Evolutionary conservation across 2,797 vertebrate genomes (phyloP).

Genomic region (Bovichtus diacanthus): DNA sequence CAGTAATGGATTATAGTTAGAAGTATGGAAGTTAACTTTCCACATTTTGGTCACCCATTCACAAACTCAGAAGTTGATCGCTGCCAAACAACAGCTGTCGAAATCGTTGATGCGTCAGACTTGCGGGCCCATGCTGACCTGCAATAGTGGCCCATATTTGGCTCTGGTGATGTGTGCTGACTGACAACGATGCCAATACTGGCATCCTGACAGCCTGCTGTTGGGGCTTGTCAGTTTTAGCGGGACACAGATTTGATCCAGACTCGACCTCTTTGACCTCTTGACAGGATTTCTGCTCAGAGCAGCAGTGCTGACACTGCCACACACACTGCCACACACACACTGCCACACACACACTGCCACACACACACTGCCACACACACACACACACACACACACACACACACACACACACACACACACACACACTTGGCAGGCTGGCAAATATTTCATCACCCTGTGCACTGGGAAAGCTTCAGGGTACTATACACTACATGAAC

Average conservation of each 20-base stretch:
- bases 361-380: slow-evolving; percentile 25
- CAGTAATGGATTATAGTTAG: not conserved
- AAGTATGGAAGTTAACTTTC: slow-evolving; percentile 31
- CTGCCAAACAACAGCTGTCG: slow-evolving; percentile 63
- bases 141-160: slow-evolving; percentile 58
- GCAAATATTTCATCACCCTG: slow-evolving; percentile 68
- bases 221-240: slow-evolving; percentile 77
- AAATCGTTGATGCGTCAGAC: slow-evolving; percentile 55
- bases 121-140: slow-evolving; percentile 54
- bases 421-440: slow-evolving; percentile 42
- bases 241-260: slow-evolving; percentile 75
- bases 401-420: slow-evolving; percentile 24
- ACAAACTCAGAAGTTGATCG: slow-evolving; percentile 22
- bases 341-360: slow-evolving; percentile 27
- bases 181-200: slow-evolving; percentile 71
- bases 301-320: slow-evolving; percentile 66
- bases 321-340: slow-evolving; percentile 39
- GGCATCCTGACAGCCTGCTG: slow-evolving; percentile 75
- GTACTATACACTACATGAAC: slow-evolving; percentile 44
- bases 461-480: slow-evolving; percentile 54
- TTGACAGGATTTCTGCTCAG: slow-evolving; percentile 70
- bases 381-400: slow-evolving; percentile 44
- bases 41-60: slow-evolving; percentile 44
- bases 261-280: slow-evolving; percentile 74
- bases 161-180: slow-evolving; percentile 68